Percentiles rank a stretch among this genome's conserved stretches.
These are phyloP conservation scores for Xylocopa sonorina DNA, from an alignment of 1,140 invertebrate species.

Conservation along the genomic window DNA sequence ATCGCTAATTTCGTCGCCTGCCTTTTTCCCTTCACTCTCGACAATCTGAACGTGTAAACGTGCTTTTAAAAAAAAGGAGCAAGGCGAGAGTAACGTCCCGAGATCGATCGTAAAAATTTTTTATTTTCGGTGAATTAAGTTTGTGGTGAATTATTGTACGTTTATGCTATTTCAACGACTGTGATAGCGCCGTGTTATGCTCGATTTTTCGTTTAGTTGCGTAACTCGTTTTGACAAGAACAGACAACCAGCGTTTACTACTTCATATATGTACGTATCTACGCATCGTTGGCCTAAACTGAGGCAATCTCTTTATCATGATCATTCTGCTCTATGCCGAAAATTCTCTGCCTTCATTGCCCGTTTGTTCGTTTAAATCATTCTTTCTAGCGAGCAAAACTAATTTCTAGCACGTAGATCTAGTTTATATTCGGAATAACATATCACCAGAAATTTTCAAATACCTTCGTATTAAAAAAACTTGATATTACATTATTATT, in stretches of 20 bases:
- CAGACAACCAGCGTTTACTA: neutral
- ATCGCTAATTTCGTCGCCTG: slow-evolving; percentile 30
- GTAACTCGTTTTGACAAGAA: neutral
- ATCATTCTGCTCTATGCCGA: neutral
- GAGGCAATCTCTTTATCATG: slow-evolving; percentile 18
- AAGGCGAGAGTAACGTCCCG: neutral
- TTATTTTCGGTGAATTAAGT: neutral
- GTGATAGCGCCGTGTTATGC: neutral
- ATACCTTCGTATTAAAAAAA: too few relatives aligned
- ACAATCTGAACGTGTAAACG: neutral
- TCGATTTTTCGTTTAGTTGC: neutral
- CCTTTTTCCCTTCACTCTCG: neutral
- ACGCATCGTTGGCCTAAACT: neutral
- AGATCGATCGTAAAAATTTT: slow-evolving; percentile 26
- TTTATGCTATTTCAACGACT: neutral
- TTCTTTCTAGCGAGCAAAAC: neutral
- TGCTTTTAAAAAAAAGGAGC: neutral
- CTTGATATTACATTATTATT: too few relatives aligned
- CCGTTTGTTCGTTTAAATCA: slow-evolving; percentile 23
- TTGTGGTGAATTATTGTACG: too few relatives aligned
- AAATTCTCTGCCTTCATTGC: slow-evolving; percentile 16
- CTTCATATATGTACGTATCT: neutral
- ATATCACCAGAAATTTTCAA: too few relatives aligned
- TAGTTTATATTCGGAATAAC: neutral
- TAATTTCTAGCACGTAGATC: neutral